These are phyloP conservation scores for Serinus canaria DNA, from an alignment of 2,113 vertebrate species.

Conservation along the genomic window DNA sequence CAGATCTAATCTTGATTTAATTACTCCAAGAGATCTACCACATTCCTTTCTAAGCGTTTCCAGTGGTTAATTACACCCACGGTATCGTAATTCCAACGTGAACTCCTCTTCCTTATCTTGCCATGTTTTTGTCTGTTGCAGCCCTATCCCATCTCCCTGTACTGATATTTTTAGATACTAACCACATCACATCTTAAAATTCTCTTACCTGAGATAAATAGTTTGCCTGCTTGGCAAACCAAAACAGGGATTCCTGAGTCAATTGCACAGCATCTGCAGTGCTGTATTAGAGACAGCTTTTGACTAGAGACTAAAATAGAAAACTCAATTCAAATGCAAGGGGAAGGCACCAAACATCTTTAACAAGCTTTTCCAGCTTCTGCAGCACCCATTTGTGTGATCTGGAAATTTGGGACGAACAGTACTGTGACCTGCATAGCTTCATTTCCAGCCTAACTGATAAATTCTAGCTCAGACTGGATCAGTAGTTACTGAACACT, in stretches of 20 bases:
- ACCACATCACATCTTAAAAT: slow-evolving; percentile 43
- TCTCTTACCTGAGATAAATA: neutral
- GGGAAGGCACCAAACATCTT: neutral
- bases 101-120: slow-evolving; percentile 37
- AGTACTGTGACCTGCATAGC: neutral
- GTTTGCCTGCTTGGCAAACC: slow-evolving; percentile 22
- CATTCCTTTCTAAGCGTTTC: slow-evolving; percentile 22
- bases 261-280: neutral
- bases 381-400: neutral
- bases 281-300: neutral
- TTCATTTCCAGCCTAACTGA: neutral
- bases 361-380: neutral
- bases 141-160: neutral
- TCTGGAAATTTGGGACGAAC: neutral
- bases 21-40: slow-evolving; percentile 51
- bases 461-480: neutral
- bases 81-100: neutral
- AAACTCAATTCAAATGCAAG: neutral
- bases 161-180: slow-evolving; percentile 46
- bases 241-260: slow-evolving; percentile 33
- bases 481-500: neutral
- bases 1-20: slow-evolving; percentile 61
- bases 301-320: neutral
- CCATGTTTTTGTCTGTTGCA: slow-evolving; percentile 35
- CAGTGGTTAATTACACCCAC: slow-evolving; percentile 53